Base-by-base conservation (phyloP, 2,113 vertebrate genomes). In the Copsychus sechellarum region DNA sequence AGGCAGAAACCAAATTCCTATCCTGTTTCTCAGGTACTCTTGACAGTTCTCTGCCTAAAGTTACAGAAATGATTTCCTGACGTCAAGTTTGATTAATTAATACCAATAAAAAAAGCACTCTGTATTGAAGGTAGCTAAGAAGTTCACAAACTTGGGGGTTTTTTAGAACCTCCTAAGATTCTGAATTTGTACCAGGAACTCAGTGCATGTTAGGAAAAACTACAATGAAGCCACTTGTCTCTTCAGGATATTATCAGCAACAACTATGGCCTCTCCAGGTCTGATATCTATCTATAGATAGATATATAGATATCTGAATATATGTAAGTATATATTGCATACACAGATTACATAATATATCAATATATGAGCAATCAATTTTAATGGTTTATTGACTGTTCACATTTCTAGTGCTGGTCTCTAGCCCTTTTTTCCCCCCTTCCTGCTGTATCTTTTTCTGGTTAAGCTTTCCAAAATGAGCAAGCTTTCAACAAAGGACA, bases 181-280 rank as follows among this genome's bases (percentile, higher is more conserved):
- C 29, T 62, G 58, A 79, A 65, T 36, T 82, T 56, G 14, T 53
- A 84, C 29, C 8, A 64, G 45, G 43, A 89, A 28, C 40, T 34
- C n/a, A 56, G 6, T 79, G 40, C n/a, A 61, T 2, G 1, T 65
- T 48, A 64, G 36, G 28, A 60, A 81, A 76, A 85, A 53, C 42
- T 48, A 62, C 10, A 24, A 0, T 16, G 36, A 67, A 91, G 57
- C 22, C 40, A 72, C 26, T 31, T 0, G 0, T 69, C 47, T 67
- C 25, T 67, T 38, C 1, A 3, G 47, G 51, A 8, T 66, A 20
- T 40, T 50, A 43, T n/a, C 51, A 51, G 26, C 70, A 74, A 14
- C 8, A 20, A 48, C 26, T 26, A 36, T 34, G 69, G 56, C 51
- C 60, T 74, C 69, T 58, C 64, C 48, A 73, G 58, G 43, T 40